Conservation (phyloP, 2,797 vertebrate genomes). For the Rallus crepitans region DNA sequence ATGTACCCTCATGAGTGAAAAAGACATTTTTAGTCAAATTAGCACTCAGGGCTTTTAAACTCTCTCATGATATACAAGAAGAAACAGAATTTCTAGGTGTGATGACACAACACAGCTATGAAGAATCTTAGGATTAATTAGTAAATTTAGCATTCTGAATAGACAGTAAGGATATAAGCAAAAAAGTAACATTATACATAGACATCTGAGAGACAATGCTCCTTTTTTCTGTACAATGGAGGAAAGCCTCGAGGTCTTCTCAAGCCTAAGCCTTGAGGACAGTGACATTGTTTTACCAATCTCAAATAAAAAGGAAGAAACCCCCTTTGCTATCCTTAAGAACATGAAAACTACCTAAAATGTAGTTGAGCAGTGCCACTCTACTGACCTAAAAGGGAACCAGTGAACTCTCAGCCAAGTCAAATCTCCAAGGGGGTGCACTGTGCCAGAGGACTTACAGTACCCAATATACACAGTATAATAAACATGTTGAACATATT, state of each 20-base stretch:
- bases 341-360: background rate
- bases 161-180: background rate
- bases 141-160: background rate
- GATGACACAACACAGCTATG: background rate
- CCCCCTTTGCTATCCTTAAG: background rate
- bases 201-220: background rate
- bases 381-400: background rate
- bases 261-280: background rate
- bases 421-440: background rate
- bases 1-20: background rate
- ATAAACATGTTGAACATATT: background rate
- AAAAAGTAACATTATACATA: background rate
- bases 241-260: background rate
- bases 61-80: background rate
- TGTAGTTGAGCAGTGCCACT: background rate
- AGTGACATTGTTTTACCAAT: background rate
- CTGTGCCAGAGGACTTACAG: background rate
- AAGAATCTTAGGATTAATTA: background rate
- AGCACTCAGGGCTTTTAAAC: background rate
- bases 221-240: background rate
- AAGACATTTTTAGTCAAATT: background rate
- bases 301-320: background rate
- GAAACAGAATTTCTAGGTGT: background rate
- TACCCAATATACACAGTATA: background rate
- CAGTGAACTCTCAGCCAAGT: background rate